These are phyloP conservation scores for Capitella teleta DNA, from an alignment of 1,140 invertebrate genomes.

Conservation along the genomic window DNA sequence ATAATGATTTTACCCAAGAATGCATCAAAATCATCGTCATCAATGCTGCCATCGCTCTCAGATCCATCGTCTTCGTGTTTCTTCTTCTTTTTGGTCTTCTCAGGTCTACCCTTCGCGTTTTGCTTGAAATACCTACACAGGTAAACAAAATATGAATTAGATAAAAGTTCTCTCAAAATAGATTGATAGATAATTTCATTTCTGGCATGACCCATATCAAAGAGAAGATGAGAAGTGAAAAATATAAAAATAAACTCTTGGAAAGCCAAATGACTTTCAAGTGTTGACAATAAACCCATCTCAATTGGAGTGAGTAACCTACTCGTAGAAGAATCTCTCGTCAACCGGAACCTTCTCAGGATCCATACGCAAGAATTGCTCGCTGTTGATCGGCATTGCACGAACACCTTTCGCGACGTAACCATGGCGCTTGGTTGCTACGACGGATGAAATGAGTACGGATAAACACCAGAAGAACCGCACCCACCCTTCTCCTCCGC, in stretches of 20 bases:
- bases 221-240: neutral
- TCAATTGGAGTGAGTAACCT: conserved; percentile 9
- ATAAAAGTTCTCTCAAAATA: neutral
- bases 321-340: conserved; percentile 62
- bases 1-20: conserved; percentile 2
- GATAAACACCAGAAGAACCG: neutral
- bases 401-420: conserved; percentile 39
- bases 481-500: neutral
- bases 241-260: neutral
- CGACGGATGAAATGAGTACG: neutral
- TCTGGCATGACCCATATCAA: too few species aligned
- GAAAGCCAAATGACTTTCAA: too few species aligned
- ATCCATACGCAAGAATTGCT: conserved; percentile 57
- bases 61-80: neutral
- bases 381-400: conserved; percentile 55
- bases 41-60: neutral
- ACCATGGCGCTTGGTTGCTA: neutral
- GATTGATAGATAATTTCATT: too few species aligned
- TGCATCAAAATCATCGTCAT: neutral
- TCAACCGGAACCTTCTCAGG: conserved; percentile 64
- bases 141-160: neutral
- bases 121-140: neutral
- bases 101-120: neutral
- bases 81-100: neutral
- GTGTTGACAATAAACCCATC: neutral